Percentiles rank a stretch among this genome's conserved stretches.
phyloP scores from a whole-genome alignment of 2,797 vertebrate species.

The Nannoperca obscura region DNA sequence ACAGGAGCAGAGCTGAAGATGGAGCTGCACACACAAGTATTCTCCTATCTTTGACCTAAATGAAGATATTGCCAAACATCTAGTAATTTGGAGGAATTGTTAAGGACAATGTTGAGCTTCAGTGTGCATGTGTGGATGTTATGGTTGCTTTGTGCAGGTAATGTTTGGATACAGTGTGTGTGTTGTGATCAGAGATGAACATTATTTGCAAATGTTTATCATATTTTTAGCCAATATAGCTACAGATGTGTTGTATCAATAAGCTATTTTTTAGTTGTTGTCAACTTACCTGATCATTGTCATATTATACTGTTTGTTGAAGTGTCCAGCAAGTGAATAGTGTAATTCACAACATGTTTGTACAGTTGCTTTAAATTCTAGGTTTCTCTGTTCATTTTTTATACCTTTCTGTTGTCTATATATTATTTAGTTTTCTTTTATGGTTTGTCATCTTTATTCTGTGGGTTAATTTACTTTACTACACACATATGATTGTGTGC shows the following conservation, averaged over 20 bases:
- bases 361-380: neutral
- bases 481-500: neutral
- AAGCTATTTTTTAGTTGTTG: neutral
- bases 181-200: neutral
- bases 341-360: neutral
- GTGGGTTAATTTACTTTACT: neutral
- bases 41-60: slow-evolving; percentile 44
- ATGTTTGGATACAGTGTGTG: slow-evolving; percentile 21
- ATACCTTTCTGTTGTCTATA: neutral
- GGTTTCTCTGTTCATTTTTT: neutral
- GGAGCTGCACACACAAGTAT: slow-evolving; percentile 52
- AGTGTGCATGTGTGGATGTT: slow-evolving; percentile 69
- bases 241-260: neutral
- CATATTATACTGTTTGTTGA: slow-evolving; percentile 6
- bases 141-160: slow-evolving; percentile 82
- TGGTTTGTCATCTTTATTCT: neutral
- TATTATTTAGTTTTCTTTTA: neutral
- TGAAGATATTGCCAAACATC: slow-evolving; percentile 51
- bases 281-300: neutral
- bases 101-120: slow-evolving; percentile 74
- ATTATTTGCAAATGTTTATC: neutral
- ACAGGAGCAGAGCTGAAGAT: slow-evolving; percentile 62
- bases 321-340: neutral
- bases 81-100: slow-evolving; percentile 44
- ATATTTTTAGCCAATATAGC: neutral